Conservation (phyloP, 2,113 vertebrate genomes). For the Cryptotis parvus region DNA sequence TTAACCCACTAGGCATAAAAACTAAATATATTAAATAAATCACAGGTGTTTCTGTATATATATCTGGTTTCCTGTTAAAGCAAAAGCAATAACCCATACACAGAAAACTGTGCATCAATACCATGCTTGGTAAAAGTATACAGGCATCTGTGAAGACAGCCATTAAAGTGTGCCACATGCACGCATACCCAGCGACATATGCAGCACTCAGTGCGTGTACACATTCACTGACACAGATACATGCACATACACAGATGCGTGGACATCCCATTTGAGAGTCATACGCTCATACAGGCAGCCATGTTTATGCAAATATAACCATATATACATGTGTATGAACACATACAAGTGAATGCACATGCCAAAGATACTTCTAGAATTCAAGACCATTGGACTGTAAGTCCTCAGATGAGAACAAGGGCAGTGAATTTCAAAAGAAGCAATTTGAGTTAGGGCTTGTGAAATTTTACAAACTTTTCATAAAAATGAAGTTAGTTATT, state of each 20-base stretch:
- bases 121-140: too few species aligned
- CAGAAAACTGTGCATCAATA: too few species aligned
- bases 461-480: background rate
- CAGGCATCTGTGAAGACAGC: too few species aligned
- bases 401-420: too few species aligned
- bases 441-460: background rate
- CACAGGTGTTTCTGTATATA: background rate
- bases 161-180: too few species aligned
- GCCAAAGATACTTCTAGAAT: too few species aligned
- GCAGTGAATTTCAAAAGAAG: background rate
- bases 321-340: background rate
- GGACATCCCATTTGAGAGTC: too few species aligned
- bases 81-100: background rate
- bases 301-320: fast-evolving
- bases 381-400: fast-evolving
- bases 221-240: too few species aligned
- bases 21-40: background rate
- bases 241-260: too few species aligned
- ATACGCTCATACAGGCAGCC: background rate
- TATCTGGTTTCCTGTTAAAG: background rate
- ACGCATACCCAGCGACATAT: too few species aligned
- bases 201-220: too few species aligned
- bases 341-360: background rate
- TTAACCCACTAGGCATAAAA: background rate
- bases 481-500: too few species aligned